Base-by-base conservation (phyloP, 2,113 vertebrate genomes). In the Leucosticte australis region DNA sequence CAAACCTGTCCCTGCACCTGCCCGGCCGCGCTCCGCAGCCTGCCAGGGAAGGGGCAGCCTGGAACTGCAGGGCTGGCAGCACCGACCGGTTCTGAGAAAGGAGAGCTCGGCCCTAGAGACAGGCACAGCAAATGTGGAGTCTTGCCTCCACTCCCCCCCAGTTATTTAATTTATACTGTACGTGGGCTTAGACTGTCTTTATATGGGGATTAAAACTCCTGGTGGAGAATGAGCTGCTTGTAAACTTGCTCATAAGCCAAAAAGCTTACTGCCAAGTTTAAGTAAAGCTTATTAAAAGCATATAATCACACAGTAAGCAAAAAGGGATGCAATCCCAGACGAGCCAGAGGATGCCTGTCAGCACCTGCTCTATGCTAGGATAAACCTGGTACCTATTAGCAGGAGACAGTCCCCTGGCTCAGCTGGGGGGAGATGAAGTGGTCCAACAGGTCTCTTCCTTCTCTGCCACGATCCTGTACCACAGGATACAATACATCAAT, bases 41-140 rank as follows among this genome's bases (percentile, higher is more conserved):
- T 11, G 42, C 10, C 4, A 0, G 15, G 52, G 68, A 3, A n/a
- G 3, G 5, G 7, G 6, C 27, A 14, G 57, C 67, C 62, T 2
- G n/a, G 4, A 8, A 4, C 15, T 0, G 42, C 68, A 2, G 68
- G 7, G 7, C n/a, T 3, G 27, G 1, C 2, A 5, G 33, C n/a
- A 5, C 5, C 26, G 12, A 30, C 44, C 5, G 6, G 26, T 18
- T 17, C n/a, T 1, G 44, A 3, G 41, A 3, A 19, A 4, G 62
- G 3, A 22, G 13, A 33, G 8, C 42, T 5, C 5, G 31, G 49
- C 41, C 23, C 42, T 4, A 35, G 21, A 11, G 24, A 11, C 15
- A 7, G 71, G 15, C 41, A 6, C 23, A 5, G 78, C 70, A 1
- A 20, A 16, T 0, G 52, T 5, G 11, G 10, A 5, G 15, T 1